phyloP scores from a whole-genome alignment of 1,140 invertebrate species.

The Olivierus martensii region DNA sequence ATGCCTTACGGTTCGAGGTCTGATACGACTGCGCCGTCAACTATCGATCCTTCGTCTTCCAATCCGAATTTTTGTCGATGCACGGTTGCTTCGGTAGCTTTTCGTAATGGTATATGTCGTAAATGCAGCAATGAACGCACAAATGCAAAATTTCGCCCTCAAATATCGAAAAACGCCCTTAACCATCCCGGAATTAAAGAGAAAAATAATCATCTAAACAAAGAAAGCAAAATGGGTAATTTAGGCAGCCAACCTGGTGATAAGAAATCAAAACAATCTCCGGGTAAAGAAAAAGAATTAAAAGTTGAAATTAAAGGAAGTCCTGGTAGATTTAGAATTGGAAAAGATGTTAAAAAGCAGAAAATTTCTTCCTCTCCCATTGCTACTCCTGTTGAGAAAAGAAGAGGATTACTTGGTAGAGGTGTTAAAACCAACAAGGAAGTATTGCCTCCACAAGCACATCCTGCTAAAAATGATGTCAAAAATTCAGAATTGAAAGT shows the following conservation, averaged over 20 bases:
- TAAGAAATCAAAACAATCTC: slow-evolving; percentile 5
- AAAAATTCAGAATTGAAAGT: not conserved
- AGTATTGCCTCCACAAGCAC: not conserved
- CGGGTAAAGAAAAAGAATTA: not conserved
- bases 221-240: slow-evolving; percentile 10
- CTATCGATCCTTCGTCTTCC: not conserved
- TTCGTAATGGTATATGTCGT: not conserved
- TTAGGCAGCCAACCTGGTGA: slow-evolving; percentile 13
- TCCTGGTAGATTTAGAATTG: not conserved
- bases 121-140: not conserved
- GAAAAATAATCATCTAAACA: not conserved
- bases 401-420: not conserved
- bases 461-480: not conserved
- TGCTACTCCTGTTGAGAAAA: not conserved
- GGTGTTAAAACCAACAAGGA: not conserved
- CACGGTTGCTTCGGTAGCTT: slow-evolving; percentile 3
- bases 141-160: not conserved
- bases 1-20: not conserved
- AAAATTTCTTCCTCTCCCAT: not conserved
- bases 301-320: not conserved
- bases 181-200: not conserved
- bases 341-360: slow-evolving; percentile 1
- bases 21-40: not conserved
- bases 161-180: not conserved
- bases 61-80: not conserved